Base-by-base conservation (phyloP, 2,888 invertebrate genomes). In the Suillia variegata region DNA sequence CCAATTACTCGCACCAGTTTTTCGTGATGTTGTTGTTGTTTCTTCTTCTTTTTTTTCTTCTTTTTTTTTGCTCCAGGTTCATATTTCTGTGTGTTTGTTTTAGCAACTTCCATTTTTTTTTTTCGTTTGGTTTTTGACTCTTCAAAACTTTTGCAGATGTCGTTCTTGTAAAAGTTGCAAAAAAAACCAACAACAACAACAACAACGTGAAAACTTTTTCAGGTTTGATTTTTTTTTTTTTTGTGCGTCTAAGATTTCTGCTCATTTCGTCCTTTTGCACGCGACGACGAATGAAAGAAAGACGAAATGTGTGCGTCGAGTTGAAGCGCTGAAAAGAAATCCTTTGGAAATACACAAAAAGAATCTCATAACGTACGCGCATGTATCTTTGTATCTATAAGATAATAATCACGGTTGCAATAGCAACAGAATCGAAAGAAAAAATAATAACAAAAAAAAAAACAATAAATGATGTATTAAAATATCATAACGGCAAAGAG, bases 1-100 rank as follows among this genome's bases (percentile, higher is more conserved):
- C 63, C 67, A 68, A 68, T 67, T 68, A 68, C 68, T 62, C 68
- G 64, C 60, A 66, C 67, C 62, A 58, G 61, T 62, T 54, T 50
- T 42, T 17, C 13, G 31, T 51, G 24, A 38, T n/a, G n/a, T n/a
- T n/a, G n/a, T n/a, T n/a, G 54, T 58, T n/a, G 20, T 48, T 20
- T 48, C 18, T 48, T 50, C 22, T 20, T 50, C 45, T 48, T 58
- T 50, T 48, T 54, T 55, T 54, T 48, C n/a, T 21, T 26, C 12
- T 51, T 59, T 58, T 21, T 50, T 6, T 49, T 21, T 47, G 10
- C 26, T 49, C 8, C 38, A n/a, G n/a, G 38, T 13, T 5, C 20
- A 10, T 47, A n/a, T n/a, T n/a, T n/a, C n/a, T n/a, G n/a, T n/a
- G n/a, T n/a, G n/a, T n/a, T n/a, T n/a, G n/a, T n/a, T n/a, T n/a